Evolutionary conservation across 2,797 vertebrate species (phyloP).

Genomic region (Hephaestus fuliginosus): DNA sequence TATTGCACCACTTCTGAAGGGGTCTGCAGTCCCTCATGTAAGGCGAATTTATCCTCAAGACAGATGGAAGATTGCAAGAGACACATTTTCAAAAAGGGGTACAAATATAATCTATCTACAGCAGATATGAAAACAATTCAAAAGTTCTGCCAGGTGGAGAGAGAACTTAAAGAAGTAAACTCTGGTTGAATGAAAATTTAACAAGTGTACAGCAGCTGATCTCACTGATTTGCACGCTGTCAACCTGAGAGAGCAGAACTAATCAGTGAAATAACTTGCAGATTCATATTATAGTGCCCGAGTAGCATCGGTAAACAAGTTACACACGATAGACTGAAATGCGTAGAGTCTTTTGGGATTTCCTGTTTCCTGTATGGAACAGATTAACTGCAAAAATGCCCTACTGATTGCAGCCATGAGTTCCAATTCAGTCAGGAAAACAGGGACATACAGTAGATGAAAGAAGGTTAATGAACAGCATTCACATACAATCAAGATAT

Average conservation of each 20-base stretch:
- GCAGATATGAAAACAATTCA: neutral
- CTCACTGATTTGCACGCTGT: conserved; percentile 16
- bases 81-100: neutral
- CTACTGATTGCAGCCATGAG: neutral
- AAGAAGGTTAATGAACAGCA: conserved; percentile 14
- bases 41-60: neutral
- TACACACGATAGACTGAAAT: neutral
- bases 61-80: neutral
- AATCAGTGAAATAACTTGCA: conserved; percentile 23
- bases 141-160: neutral
- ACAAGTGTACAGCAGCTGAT: conserved; percentile 18
- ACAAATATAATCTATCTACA: neutral
- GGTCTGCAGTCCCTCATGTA: neutral
- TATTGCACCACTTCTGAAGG: neutral
- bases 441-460: neutral
- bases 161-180: neutral
- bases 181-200: neutral
- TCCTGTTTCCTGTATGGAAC: neutral
- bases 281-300: neutral
- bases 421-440: conserved; percentile 9
- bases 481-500: conserved; percentile 35
- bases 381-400: neutral
- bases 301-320: neutral
- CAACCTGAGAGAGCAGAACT: conserved; percentile 13
- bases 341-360: neutral